These are phyloP conservation scores for Amblyjoppa fuscipennis DNA, from an alignment of 2,888 invertebrate genomes.

Conservation along the genomic window DNA sequence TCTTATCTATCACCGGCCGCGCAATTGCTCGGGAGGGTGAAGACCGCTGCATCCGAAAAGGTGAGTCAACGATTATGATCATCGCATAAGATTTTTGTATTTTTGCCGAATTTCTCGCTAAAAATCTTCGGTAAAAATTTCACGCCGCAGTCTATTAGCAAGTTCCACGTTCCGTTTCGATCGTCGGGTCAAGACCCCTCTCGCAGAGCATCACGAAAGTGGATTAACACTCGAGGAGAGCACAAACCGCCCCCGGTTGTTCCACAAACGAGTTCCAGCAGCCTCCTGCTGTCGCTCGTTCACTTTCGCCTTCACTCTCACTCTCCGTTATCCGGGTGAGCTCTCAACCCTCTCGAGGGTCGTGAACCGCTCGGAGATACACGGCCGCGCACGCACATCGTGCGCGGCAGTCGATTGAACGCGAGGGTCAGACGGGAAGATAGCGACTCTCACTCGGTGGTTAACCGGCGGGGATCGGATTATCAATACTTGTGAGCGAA, in stretches of 20 bases:
- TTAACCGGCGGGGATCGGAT: constrained; percentile 68
- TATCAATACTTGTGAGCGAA: constrained; percentile 50
- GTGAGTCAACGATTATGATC: constrained; percentile 72
- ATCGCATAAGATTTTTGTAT: not conserved
- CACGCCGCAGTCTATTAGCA: not conserved
- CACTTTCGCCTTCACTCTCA: constrained; percentile 51
- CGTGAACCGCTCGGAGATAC: constrained; percentile 37
- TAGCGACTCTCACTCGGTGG: constrained; percentile 40
- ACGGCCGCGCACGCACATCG: not conserved
- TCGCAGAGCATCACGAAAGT: constrained; percentile 41
- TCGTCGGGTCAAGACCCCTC: constrained; percentile 25
- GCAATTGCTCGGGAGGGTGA: constrained; percentile 87
- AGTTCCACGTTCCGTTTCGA: not conserved
- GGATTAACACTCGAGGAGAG: constrained; percentile 75
- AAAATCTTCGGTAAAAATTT: not conserved
- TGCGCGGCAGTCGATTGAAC: not conserved
- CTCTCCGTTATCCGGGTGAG: constrained; percentile 25
- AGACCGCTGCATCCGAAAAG: constrained; percentile 81
- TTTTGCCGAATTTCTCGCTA: not conserved
- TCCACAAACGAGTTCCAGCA: constrained; percentile 50
- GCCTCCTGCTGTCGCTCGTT: constrained; percentile 46
- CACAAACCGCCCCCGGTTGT: constrained; percentile 54
- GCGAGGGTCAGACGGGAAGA: constrained; percentile 60
- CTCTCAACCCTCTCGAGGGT: constrained; percentile 58
- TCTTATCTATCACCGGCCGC: constrained; percentile 89